phyloP scores from a whole-genome alignment of 53 echinoderm and acorn worm species.

The Holothuria scabra region DNA sequence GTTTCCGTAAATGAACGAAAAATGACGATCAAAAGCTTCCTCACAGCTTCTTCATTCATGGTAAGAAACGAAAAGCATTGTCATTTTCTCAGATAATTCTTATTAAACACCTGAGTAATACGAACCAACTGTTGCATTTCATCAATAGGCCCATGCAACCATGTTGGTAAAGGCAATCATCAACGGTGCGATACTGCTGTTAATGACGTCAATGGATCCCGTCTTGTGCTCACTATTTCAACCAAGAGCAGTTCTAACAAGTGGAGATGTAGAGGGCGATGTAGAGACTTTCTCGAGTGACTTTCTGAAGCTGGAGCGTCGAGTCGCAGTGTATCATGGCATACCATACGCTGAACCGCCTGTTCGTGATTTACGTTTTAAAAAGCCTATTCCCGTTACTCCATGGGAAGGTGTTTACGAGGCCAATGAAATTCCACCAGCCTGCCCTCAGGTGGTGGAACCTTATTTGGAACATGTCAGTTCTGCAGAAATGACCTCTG shows the following conservation, averaged over 20 bases:
- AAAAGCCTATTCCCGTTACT: conserved; percentile 53
- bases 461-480: conserved; percentile 51
- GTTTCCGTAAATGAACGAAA: no score
- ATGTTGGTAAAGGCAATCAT: no score
- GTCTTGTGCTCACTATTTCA: no score
- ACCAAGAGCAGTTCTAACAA: background rate
- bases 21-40: no score
- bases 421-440: conserved; percentile 63
- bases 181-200: no score
- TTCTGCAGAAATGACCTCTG: conserved; percentile 78
- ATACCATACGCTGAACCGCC: conserved; percentile 89
- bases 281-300: conserved; percentile 21
- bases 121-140: no score
- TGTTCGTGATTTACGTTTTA: conserved; percentile 66
- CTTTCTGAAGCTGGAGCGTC: conserved; percentile 10
- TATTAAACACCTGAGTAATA: no score
- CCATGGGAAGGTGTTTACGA: conserved; percentile 65
- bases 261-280: conserved; percentile 17
- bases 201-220: no score
- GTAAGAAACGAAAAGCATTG: no score
- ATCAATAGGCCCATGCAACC: no score
- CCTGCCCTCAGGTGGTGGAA: conserved; percentile 71
- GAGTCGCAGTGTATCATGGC: conserved; percentile 71
- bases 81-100: no score
- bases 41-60: no score